Evolutionary conservation across 2,797 vertebrate species (phyloP).

Genomic region (Pangasius macronema): DNA sequence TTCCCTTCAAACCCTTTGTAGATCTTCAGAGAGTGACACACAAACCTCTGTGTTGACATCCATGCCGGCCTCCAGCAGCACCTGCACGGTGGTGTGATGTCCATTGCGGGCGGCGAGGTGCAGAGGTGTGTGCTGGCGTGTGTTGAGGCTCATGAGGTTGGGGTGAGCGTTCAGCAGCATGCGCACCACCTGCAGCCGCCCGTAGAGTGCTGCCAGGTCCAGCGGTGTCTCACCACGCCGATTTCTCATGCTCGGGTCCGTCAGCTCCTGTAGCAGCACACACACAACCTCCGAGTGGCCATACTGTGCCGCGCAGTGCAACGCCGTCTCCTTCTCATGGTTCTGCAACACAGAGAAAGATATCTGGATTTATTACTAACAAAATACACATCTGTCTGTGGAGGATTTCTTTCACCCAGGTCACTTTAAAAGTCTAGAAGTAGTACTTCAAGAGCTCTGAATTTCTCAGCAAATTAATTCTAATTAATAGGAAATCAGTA

Average conservation of each 20-base stretch:
- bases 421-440: background rate
- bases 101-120: slow-evolving; percentile 94
- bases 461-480: background rate
- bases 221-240: slow-evolving; percentile 89
- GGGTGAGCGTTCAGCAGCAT: slow-evolving; percentile 93
- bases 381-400: background rate
- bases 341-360: slow-evolving; percentile 72
- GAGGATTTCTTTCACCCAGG: too few relatives aligned
- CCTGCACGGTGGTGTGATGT: slow-evolving; percentile 86
- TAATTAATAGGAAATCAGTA: background rate
- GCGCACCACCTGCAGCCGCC: slow-evolving; percentile 90
- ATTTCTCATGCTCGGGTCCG: slow-evolving; percentile 93
- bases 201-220: slow-evolving; percentile 92
- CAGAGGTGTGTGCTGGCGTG: slow-evolving; percentile 86
- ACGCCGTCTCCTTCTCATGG: slow-evolving; percentile 91
- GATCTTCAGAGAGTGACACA: slow-evolving; percentile 14
- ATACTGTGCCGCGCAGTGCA: slow-evolving; percentile 94
- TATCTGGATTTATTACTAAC: background rate
- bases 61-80: slow-evolving; percentile 91
- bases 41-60: slow-evolving; percentile 94
- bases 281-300: slow-evolving; percentile 93
- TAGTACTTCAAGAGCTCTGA: background rate
- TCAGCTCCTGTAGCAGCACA: slow-evolving; percentile 90
- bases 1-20: background rate
- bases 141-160: slow-evolving; percentile 89